phyloP scores from a whole-genome alignment of 2,888 invertebrate species.

The Exocentrus adspersus region DNA sequence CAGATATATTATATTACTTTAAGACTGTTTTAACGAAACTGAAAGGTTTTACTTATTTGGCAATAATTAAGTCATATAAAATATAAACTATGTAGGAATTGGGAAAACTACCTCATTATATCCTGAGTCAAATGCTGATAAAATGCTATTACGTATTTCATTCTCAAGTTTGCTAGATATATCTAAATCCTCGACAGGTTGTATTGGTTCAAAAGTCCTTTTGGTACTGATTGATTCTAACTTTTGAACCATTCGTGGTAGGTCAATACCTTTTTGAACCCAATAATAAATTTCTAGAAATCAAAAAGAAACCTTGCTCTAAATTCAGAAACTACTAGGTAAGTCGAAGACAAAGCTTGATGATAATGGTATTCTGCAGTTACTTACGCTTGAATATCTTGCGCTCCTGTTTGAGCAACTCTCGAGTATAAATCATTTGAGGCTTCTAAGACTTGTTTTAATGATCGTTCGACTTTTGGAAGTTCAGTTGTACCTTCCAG shows the following conservation, averaged over 20 bases:
- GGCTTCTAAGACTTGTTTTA: slow-evolving; percentile 91
- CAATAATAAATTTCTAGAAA: slow-evolving; percentile 82
- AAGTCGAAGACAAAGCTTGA: too few relatives aligned
- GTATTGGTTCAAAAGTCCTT: slow-evolving; percentile 87
- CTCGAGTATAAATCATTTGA: slow-evolving; percentile 89
- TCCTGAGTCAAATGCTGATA: slow-evolving; percentile 90
- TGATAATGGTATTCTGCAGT: too few relatives aligned
- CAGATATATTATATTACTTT: too few relatives aligned
- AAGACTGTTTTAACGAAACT: too few relatives aligned
- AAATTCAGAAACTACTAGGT: too few relatives aligned
- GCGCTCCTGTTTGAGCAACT: slow-evolving; percentile 85
- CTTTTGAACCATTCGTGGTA: slow-evolving; percentile 93
- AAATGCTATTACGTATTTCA: slow-evolving; percentile 92
- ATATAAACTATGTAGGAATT: too few relatives aligned
- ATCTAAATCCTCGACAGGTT: slow-evolving; percentile 91
- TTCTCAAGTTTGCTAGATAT: slow-evolving; percentile 90
- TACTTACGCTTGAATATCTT: slow-evolving; percentile 92
- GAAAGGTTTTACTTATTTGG: too few relatives aligned
- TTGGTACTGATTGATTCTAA: slow-evolving; percentile 88
- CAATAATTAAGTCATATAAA: too few relatives aligned
- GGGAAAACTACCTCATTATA: slow-evolving; percentile 74
- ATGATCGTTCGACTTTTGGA: slow-evolving; percentile 86
- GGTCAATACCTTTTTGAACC: slow-evolving; percentile 93
- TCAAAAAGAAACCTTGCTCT: too few relatives aligned
- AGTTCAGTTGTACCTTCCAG: slow-evolving; percentile 86